A percentile compares a stretch with the other conserved stretches of the same genome.
Conservation (phyloP, 2,888 invertebrate species). For the Ganaspis brasiliensis region DNA sequence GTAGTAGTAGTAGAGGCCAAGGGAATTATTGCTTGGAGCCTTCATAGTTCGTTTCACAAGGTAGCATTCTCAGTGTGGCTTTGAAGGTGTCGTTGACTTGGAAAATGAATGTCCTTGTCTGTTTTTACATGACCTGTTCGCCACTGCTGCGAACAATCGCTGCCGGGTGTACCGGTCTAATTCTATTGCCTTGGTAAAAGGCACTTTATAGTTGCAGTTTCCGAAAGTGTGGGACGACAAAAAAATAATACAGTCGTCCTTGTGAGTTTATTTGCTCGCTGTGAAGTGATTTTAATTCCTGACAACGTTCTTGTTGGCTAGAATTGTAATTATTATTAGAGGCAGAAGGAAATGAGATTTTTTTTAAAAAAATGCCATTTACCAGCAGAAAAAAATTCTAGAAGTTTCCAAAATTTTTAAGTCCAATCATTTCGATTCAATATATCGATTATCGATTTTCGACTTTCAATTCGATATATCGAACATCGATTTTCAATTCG, state of each 20-base stretch:
- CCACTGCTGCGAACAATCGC: slow-evolving; percentile 29
- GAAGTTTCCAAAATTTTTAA: no score
- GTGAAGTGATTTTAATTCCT: slow-evolving; percentile 22
- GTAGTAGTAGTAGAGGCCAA: slow-evolving; percentile 20
- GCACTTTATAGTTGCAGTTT: slow-evolving; percentile 10
- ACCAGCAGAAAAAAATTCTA: no score
- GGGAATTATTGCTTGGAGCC: neutral
- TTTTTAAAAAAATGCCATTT: no score
- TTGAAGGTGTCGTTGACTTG: slow-evolving; percentile 20
- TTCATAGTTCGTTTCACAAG: slow-evolving; percentile 40
- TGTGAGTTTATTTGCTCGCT: slow-evolving; percentile 21
- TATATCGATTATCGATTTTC: no score
- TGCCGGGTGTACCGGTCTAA: slow-evolving; percentile 40
- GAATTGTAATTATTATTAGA: neutral
- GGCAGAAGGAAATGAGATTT: no score
- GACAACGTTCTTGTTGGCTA: neutral
- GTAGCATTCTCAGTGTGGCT: slow-evolving; percentile 27
- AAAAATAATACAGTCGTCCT: slow-evolving; percentile 8
- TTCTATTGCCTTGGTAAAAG: slow-evolving; percentile 38
- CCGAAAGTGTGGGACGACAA: slow-evolving; percentile 22
- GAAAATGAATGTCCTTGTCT: slow-evolving; percentile 33
- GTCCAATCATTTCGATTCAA: no score
- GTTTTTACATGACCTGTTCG: slow-evolving; percentile 42
- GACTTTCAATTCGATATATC: no score
- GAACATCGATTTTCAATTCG: no score